Base-by-base conservation (phyloP, 2,888 invertebrate genomes). In the Dicycla oo region DNA sequence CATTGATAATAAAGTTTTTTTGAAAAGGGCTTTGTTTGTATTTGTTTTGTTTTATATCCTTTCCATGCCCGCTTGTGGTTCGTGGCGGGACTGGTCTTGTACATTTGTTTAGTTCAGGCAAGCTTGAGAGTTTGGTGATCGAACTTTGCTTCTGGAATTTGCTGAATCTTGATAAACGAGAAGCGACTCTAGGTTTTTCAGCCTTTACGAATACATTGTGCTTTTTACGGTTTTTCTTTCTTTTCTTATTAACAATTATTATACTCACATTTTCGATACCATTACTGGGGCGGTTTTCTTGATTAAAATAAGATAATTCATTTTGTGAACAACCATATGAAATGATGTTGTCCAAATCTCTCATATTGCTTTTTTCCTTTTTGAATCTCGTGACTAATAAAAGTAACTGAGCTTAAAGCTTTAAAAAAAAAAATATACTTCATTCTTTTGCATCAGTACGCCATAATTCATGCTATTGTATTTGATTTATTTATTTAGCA, bases 201-300 rank as follows among this genome's bases (percentile, higher is more conserved):
- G 23, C 34, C 11, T 69, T 49, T 51, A 70, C 43, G 3, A 67
- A 58, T n/a, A 62, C 15, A 64, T 75, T 58, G 23, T 57, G 53
- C 13, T 65, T 74, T 61, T 61, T 83, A 13, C 34, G 67, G 2
- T 61, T 68, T 49, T 69, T 81, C 4, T 63, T 23, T 26, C 30
- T 70, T 60, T 66, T 78, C 34, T 64, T 81, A 18, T 65, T 69
- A 30, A 84, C 51, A 38, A 76, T 69, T 61, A 76, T 81, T 43
- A 76, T 81, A 60, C 51, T 76, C 1, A 81, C 65, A 20, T 84
- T 76, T 66, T 75, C 51, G 20, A 38, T 61, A 1, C 45, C 58
- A 64, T 58, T 23, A 57, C 26, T 64, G 54, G 45, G 45, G 20
- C 34, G 51, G 20, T 68, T 66, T 47, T 58, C 43, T 60, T 60